Evolutionary conservation across 2,797 vertebrate species (phyloP).

Genomic region (Eremophila alpestris): DNA sequence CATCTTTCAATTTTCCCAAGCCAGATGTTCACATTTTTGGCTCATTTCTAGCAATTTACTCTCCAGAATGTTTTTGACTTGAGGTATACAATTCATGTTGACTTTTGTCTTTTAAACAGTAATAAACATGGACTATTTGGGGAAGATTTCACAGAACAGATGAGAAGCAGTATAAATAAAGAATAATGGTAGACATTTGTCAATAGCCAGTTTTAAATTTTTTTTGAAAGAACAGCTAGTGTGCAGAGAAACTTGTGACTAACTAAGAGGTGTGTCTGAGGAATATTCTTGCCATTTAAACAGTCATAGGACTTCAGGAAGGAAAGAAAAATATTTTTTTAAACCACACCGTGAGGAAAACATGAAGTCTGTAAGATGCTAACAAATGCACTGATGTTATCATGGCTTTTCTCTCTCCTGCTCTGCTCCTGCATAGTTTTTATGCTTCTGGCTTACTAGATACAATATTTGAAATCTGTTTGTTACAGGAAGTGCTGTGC

Average conservation of each 20-base stretch:
- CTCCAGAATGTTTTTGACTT: neutral
- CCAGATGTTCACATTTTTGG: neutral
- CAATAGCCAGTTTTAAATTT: neutral
- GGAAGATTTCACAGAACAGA: neutral
- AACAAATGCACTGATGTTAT: neutral
- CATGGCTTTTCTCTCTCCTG: neutral
- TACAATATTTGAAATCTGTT: neutral
- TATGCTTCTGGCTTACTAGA: neutral
- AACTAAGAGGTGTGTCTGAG: neutral
- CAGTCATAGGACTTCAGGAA: neutral
- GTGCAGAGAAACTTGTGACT: neutral
- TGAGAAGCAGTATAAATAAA: neutral
- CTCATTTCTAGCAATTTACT: neutral
- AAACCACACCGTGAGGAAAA: neutral
- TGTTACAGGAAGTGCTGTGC: neutral
- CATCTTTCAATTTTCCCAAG: neutral
- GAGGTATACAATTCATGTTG: neutral
- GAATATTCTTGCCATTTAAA: neutral
- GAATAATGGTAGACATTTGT: neutral
- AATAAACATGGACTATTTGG: neutral
- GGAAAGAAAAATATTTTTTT: neutral
- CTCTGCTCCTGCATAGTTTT: neutral
- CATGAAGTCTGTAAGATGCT: neutral
- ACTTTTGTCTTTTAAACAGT: neutral
- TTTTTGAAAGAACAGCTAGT: neutral